Base-by-base conservation (phyloP, 2,797 vertebrate genomes). In the Gymnocypris eckloni region DNA sequence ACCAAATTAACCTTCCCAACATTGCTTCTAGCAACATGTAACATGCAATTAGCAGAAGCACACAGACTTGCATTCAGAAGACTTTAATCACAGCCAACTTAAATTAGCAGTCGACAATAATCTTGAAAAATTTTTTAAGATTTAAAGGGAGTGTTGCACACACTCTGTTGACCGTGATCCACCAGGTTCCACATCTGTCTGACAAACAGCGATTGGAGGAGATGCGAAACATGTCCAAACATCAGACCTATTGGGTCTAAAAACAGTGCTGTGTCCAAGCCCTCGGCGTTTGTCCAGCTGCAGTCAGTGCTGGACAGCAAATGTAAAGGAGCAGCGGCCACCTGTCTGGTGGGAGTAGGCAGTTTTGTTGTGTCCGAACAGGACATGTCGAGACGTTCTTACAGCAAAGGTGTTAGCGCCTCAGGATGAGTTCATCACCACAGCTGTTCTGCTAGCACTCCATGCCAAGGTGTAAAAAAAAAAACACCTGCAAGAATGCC, bases 381-480 rank as follows among this genome's bases (percentile, higher is more conserved):
- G 81, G 88, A 90, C 86, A 79, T 88, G 86, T 79, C 45, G 86
- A 91, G 88, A 89, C 72, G 73, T 84, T 89, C 86, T 86, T 88
- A 86, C 86, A 79, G 85, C 72, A 88, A 88, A 88, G 87, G 87
- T 87, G 91, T 90, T 92, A 91, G 91, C 80, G 80, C 83, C 83
- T 86, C 78, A 70, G 86, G 81, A 87, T 92, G 89, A 89, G 84
- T 86, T 86, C 88, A 90, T 77, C 71, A 56, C 81, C 82, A 88
- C 90, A 91, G 85, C 85, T 82, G 86, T 89, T 89, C 86, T 75
- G 52, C 80, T 52, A 87, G 85, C 86, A 88, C 88, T 87, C 79
- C 39, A 22, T 88, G 85, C 86, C 85, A 86, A 72, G 66, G 20
- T 85, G 69, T 56, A 12, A 67, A 39, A 89, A 79, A 73, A 81